Percentiles rank a stretch among this genome's conserved stretches.
Evolutionary conservation across 2,888 invertebrate genomes (phyloP).

Genomic region (Epicampocera succincta): DNA sequence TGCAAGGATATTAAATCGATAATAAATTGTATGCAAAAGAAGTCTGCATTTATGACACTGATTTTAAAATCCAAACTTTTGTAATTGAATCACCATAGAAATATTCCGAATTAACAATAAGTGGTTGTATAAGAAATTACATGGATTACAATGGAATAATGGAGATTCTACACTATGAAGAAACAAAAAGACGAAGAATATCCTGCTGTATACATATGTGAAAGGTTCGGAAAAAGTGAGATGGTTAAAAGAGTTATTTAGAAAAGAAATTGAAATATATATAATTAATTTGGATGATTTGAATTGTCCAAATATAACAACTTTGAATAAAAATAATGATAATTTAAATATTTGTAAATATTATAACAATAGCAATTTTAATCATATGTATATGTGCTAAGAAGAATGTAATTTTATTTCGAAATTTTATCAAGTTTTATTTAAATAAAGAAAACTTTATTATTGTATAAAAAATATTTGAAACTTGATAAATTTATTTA

Average conservation of each 20-base stretch:
- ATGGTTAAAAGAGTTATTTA: conserved; percentile 6
- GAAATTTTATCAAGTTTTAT: not conserved
- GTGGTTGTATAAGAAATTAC: conserved; percentile 19
- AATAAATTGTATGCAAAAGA: not conserved
- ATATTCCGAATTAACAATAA: conserved; percentile 10
- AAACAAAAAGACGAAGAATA: too few relatives aligned
- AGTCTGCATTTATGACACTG: not conserved
- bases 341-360: too few relatives aligned
- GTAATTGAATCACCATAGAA: too few relatives aligned
- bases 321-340: not conserved
- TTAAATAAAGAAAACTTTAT: conserved; percentile 6
- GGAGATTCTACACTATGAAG: conserved; percentile 17
- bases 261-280: not conserved
- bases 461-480: too few relatives aligned
- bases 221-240: conserved; percentile 23
- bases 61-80: conserved; percentile 21
- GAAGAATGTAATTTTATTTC: not conserved
- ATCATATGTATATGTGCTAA: too few relatives aligned
- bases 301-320: conserved; percentile 13
- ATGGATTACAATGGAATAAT: conserved; percentile 29
- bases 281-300: conserved; percentile 21
- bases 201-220: not conserved
- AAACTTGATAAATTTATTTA: too few relatives aligned
- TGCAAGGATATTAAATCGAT: not conserved
- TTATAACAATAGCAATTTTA: too few relatives aligned